phyloP scores from a whole-genome alignment of 2,113 vertebrate species.

The Ranitomeya imitator region DNA sequence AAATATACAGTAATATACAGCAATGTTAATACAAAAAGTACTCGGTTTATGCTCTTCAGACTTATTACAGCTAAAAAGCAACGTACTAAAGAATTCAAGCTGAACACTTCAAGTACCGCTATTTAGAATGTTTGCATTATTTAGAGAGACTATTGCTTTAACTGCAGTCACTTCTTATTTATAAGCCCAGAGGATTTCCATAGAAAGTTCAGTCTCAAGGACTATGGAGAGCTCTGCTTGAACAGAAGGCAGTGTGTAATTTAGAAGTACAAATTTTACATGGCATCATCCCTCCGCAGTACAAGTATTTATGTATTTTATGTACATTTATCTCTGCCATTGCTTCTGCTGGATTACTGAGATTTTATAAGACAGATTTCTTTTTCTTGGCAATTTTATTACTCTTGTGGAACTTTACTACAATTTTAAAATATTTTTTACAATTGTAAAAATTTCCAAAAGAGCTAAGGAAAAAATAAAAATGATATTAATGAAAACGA shows the following conservation, averaged over 20 bases:
- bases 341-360: not conserved
- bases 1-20: not conserved
- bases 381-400: not conserved
- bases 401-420: not conserved
- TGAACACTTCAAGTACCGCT: conserved; percentile 34
- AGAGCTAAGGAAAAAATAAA: not conserved
- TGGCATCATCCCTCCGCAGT: conserved; percentile 44
- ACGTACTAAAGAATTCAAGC: conserved; percentile 25
- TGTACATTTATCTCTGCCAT: conserved; percentile 20
- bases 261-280: conserved; percentile 52
- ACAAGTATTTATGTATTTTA: conserved; percentile 56
- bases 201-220: conserved; percentile 58
- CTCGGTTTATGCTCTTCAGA: not conserved
- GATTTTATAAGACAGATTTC: not conserved
- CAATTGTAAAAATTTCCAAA: too few relatives aligned
- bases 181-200: conserved; percentile 57
- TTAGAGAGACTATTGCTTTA: conserved; percentile 35
- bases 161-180: conserved; percentile 53
- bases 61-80: conserved; percentile 21
- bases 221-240: conserved; percentile 53
- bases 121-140: conserved; percentile 47
- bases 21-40: not conserved
- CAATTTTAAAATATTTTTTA: not conserved
- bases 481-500: not conserved
- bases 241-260: conserved; percentile 55